phyloP scores from a whole-genome alignment of 2,888 invertebrate species.

The Crossocerus cetratus region DNA sequence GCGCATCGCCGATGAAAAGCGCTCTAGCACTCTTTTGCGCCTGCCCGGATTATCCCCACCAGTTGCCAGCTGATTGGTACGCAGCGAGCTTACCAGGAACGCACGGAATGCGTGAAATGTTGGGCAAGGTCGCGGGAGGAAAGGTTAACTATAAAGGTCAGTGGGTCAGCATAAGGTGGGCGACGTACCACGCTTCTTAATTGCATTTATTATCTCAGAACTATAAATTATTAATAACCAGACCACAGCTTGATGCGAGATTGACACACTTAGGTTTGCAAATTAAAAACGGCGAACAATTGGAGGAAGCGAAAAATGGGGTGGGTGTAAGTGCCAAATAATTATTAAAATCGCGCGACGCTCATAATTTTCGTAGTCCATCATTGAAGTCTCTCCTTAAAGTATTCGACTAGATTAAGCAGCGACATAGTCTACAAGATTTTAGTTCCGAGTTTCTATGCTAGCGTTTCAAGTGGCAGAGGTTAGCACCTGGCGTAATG shows the following conservation, averaged over 20 bases:
- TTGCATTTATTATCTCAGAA: too few species aligned
- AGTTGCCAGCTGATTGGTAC: too few species aligned
- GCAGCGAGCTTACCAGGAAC: too few species aligned
- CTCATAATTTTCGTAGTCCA: constrained; percentile 34
- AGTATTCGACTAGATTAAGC: constrained; percentile 22
- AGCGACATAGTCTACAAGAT: constrained; percentile 16
- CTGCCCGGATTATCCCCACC: too few species aligned
- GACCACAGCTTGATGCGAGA: neutral
- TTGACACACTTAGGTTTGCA: neutral
- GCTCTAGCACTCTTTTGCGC: neutral
- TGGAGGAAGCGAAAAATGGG: constrained; percentile 15
- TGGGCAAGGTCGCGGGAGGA: too few species aligned
- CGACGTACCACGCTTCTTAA: too few species aligned
- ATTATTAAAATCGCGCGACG: constrained; percentile 34
- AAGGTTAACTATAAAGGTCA: too few species aligned
- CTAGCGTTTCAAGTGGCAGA: neutral
- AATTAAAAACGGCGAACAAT: neutral
- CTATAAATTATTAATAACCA: neutral
- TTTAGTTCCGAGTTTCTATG: constrained; percentile 16
- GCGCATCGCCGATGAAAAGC: too few species aligned
- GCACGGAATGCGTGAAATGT: too few species aligned
- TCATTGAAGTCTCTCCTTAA: constrained; percentile 33
- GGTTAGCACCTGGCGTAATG: neutral
- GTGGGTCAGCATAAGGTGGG: too few species aligned
- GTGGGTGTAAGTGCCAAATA: constrained; percentile 58